phyloP scores from a whole-genome alignment of 2,113 vertebrate species.

The Dicrurus megarhynchus region DNA sequence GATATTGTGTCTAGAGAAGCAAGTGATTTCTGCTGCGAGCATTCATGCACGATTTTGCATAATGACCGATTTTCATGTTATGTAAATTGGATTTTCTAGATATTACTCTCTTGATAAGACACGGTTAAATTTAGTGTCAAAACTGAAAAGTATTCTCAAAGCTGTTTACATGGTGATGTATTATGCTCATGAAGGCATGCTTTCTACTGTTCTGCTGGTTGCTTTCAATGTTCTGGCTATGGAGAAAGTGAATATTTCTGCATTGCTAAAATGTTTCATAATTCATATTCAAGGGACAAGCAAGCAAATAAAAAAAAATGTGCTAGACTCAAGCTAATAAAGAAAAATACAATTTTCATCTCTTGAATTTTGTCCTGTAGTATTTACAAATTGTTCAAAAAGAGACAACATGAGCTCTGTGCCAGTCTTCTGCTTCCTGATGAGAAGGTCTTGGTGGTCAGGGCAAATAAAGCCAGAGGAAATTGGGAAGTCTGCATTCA shows the following conservation, averaged over 20 bases:
- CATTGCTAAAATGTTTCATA: neutral
- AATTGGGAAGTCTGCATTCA: neutral
- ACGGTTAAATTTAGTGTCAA: constrained; percentile 29
- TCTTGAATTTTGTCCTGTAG: neutral
- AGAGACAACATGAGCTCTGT: neutral
- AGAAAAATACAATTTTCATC: neutral
- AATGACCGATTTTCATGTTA: neutral
- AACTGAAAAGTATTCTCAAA: neutral
- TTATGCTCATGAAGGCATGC: neutral
- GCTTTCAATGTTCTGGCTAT: neutral
- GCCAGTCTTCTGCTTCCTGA: neutral
- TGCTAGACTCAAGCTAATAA: neutral
- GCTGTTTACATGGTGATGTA: neutral
- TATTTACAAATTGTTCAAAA: neutral
- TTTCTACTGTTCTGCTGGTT: neutral
- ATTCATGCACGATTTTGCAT: neutral
- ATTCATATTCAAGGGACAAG: neutral
- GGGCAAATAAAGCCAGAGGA: neutral
- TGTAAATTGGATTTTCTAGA: neutral
- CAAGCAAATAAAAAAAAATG: neutral
- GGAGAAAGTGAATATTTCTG: neutral
- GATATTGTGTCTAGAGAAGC: neutral
- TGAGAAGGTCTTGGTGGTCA: neutral
- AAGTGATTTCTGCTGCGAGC: neutral
- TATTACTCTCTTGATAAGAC: constrained; percentile 4